These are phyloP conservation scores for Hybos culiciformis DNA, from an alignment of 2,888 invertebrate genomes.

Conservation along the genomic window DNA sequence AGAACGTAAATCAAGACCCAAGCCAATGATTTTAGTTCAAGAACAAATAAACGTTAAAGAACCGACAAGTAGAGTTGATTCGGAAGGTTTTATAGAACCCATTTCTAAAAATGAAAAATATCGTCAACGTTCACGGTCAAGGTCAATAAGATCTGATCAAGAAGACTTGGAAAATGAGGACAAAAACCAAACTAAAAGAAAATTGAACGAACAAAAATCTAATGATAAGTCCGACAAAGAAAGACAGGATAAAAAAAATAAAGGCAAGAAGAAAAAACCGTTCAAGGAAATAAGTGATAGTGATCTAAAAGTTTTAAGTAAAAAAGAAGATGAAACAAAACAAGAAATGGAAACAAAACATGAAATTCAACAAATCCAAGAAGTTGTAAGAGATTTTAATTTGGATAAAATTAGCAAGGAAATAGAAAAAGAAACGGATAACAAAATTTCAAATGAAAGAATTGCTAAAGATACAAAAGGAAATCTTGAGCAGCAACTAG, in stretches of 20 bases:
- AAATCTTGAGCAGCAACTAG: no score
- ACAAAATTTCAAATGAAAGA: neutral
- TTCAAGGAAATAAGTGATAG: no score
- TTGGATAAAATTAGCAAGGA: neutral
- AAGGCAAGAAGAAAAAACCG: no score
- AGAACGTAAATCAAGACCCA: constrained; percentile 12
- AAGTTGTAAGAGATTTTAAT: constrained; percentile 3
- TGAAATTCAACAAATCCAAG: constrained; percentile 29
- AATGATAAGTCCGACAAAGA: no score
- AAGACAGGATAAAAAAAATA: no score
- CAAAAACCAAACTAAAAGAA: no score
- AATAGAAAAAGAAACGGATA: neutral
- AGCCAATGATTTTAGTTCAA: neutral
- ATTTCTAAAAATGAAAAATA: constrained; percentile 27
- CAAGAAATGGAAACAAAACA: constrained; percentile 24
- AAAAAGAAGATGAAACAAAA: neutral
- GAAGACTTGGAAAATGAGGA: no score
- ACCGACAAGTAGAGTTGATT: constrained; percentile 6
- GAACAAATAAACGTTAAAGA: constrained; percentile 10
- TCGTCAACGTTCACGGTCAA: constrained; percentile 32
- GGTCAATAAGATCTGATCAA: constrained; percentile 24
- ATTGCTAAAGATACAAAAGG: no score
- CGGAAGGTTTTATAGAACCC: constrained; percentile 39
- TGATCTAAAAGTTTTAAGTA: no score
- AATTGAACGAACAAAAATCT: no score